Evolutionary conservation across 1,140 invertebrate genomes (phyloP), one percentile per base, ranked within the genome.

Genomic region (Heliconius congener): DNA sequence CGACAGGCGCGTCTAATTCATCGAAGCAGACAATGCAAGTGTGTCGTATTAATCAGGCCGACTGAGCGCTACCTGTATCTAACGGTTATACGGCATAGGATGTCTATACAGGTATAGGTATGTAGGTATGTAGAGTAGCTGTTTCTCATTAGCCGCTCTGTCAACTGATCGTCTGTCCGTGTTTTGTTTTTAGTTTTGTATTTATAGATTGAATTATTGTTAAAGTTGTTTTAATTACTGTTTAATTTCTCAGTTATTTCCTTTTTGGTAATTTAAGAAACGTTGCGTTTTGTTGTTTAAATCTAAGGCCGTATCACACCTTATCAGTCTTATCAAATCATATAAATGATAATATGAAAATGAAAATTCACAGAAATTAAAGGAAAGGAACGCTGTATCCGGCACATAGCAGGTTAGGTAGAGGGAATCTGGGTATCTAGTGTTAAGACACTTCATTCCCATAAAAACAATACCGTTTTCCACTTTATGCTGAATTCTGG

Each of bases 41-140:
- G 60, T 66, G 60, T 66, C 60, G 60, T 66, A 66, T 66, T 66
- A 66, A 66, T 66, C 60, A 66, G 60, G 60, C 60, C 60, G 60
- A 66, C 60, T 66, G 27, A 27, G 60, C 60, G 27, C 60, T 30
- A 27, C 60, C 60, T 66, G 60, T 16, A 23, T 52, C 16, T 52
- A 52, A 18, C 50, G 18, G 50, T 13, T 46, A 46, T 23, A 23
- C 23, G 23, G 23, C 0, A 23, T 46, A 46, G 42, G 42, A 46
- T 13, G 42, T 46, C 42, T 46, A 52, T 66, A 9, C 11, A 23
- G 55, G 55, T 66, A 27, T 13, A 11, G 57, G 9, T 27, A 66
- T 8, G 55, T 55, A 55, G 8, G 19, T 13, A 23, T 30, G 60
- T 66, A 66, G 9, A 66, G 3, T 66, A 66, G 13, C 8, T 30